Evolutionary conservation across 2,113 vertebrate genomes (phyloP), one percentile per base, ranked within the genome.

Genomic region (Nycticryphes semicollaris): DNA sequence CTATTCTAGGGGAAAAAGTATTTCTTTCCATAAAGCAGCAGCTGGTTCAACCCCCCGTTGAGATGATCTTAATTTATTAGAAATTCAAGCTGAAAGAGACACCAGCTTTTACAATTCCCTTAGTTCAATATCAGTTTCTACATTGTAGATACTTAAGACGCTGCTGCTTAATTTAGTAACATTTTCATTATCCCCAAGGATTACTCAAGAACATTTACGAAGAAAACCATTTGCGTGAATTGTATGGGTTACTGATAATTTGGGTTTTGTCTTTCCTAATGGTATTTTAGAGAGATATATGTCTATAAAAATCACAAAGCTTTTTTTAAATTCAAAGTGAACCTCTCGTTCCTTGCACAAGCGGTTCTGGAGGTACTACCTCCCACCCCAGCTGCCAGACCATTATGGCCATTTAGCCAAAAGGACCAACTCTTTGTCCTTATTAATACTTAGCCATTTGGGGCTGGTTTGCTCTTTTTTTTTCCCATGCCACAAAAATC

Each of bases 41-140:
- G 96, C 93, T 97, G 96, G 64, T 60, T 94, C 75, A 81, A 93
- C 39, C 14, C 53, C 47, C 70, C 14, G 2, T 79, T 87, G 95
- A 96, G 39, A 95, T 63, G 33, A 93, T 51, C 90, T 82, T 90
- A 73, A 89, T 87, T 95, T 95, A 84, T 91, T 79, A 95, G 94
- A 95, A 84, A 93, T 72, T 74, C 74, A 87, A 94, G 70, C 74
- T 0, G 27, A 93, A 94, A 93, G 50, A 88, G 57, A 89, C 90
- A 43, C 47, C 47, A 59, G 95, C 92, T 94, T 92, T 96, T 95
- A 85, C 93, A 97, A 97, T 95, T 96, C 97, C 96, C 95, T 85
- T 66, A 70, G 88, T 93, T 95, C 93, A 81, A 64, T 93, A 95
- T 97, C 95, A 88, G 20, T 95, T 95, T 96, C 94, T 5, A 48